Conservation (phyloP, 23 tunicate species). For the Trididemnum miniatum region DNA sequence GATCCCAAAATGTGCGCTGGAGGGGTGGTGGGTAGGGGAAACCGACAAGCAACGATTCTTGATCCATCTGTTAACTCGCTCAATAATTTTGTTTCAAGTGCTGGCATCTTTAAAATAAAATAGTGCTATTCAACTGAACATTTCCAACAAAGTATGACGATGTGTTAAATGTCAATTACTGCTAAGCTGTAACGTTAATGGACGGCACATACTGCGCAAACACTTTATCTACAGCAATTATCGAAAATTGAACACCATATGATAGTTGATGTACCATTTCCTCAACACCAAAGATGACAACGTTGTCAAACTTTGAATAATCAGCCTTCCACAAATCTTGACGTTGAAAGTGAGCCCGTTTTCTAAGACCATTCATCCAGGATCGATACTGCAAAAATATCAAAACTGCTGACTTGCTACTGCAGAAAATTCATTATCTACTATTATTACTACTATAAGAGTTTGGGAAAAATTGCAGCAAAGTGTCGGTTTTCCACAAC, state of each 20-base stretch:
- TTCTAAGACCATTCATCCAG: constrained; percentile 23
- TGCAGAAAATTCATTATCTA: not conserved
- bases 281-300: constrained; percentile 60
- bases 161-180: too few species aligned
- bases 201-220: not conserved
- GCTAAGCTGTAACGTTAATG: not conserved
- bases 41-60: constrained; percentile 73
- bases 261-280: constrained; percentile 17
- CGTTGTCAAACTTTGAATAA: constrained; percentile 56
- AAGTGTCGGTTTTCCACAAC: too few species aligned
- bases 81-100: constrained; percentile 54
- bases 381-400: constrained; percentile 28
- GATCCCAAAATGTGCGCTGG: constrained; percentile 34
- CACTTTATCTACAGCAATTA: not conserved
- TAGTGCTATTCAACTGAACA: too few species aligned
- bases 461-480: too few species aligned
- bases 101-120: constrained; percentile 50
- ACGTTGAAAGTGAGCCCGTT: constrained; percentile 44
- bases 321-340: constrained; percentile 79
- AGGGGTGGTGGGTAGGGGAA: constrained; percentile 53
- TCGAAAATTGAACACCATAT: not conserved
- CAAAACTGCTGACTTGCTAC: not conserved
- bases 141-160: too few species aligned
- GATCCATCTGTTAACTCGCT: constrained; percentile 63
- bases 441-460: not conserved